Conservation (phyloP, 2,113 vertebrate genomes). For the Maccullochella peelii region DNA sequence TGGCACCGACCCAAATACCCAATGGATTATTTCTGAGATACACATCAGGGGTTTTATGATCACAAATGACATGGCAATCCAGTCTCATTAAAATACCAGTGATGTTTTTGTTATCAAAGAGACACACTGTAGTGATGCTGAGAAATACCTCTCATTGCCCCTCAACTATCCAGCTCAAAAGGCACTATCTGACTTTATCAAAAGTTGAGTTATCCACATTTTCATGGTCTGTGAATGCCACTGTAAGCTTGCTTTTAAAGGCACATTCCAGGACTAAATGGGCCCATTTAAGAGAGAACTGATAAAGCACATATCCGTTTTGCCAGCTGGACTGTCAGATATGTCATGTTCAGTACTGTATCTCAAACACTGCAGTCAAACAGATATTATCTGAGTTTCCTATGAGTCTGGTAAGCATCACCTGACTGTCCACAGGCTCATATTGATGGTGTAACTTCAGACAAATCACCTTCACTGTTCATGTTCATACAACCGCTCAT, state of each 20-base stretch:
- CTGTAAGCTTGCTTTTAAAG: background rate
- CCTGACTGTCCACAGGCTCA: background rate
- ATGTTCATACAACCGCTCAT: background rate
- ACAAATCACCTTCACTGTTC: background rate
- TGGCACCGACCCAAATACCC: constrained; percentile 26
- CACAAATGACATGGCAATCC: constrained; percentile 10
- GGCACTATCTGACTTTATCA: background rate
- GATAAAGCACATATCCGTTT: constrained; percentile 6
- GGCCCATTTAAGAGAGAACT: constrained; percentile 1
- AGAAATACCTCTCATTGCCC: background rate
- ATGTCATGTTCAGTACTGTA: constrained; percentile 4
- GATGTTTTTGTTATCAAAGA: background rate
- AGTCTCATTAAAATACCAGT: constrained; percentile 9
- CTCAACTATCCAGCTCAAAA: constrained; percentile 3
- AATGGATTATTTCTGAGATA: constrained; percentile 34
- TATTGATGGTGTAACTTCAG: background rate
- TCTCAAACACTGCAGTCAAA: constrained; percentile 12
- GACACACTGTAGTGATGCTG: background rate
- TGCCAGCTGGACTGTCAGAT: constrained; percentile 11
- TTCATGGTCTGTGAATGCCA: background rate
- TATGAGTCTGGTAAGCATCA: background rate
- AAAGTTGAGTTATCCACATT: background rate
- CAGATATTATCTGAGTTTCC: constrained; percentile 23
- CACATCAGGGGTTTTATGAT: constrained; percentile 17
- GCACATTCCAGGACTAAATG: constrained; percentile 6